Conservation (phyloP, 2,888 invertebrate genomes). For the Rhaphigaster nebulosa region DNA sequence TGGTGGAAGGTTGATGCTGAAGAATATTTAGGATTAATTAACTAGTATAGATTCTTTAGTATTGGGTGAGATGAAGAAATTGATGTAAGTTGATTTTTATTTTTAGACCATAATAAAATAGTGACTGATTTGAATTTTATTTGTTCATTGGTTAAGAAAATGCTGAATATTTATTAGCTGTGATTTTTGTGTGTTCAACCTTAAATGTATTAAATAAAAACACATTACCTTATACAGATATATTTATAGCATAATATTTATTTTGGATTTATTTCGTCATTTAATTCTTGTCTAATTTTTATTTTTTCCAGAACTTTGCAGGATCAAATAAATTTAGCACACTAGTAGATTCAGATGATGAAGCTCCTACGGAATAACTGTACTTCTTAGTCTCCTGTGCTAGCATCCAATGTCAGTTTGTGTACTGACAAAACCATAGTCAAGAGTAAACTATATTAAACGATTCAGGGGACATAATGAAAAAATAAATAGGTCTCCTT, state of each 20-base stretch:
- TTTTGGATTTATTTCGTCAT: not conserved
- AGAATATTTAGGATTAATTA: too few species aligned
- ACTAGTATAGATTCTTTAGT: too few species aligned
- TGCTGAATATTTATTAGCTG: too few species aligned
- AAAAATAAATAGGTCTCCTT: constrained; percentile 41
- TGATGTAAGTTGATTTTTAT: too few species aligned
- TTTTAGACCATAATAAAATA: too few species aligned
- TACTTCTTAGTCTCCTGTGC: constrained; percentile 13
- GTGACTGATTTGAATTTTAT: too few species aligned
- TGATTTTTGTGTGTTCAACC: not conserved
- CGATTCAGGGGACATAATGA: constrained; percentile 31
- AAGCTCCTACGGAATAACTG: constrained; percentile 56
- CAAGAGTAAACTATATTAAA: constrained; percentile 48
- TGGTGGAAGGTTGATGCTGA: too few species aligned
- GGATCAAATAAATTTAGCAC: constrained; percentile 60
- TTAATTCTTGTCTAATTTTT: not conserved
- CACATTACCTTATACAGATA: not conserved
- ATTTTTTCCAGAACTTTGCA: constrained; percentile 61
- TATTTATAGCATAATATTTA: not conserved
- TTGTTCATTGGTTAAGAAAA: too few species aligned
- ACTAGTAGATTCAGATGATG: constrained; percentile 59
- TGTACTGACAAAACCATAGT: constrained; percentile 50
- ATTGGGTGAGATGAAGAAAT: too few species aligned
- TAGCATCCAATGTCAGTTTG: constrained; percentile 14
- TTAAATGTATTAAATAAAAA: not conserved